These are phyloP conservation scores for Tragelaphus buxtoni DNA, from an alignment of 2,113 vertebrate species.

Conservation along the genomic window DNA sequence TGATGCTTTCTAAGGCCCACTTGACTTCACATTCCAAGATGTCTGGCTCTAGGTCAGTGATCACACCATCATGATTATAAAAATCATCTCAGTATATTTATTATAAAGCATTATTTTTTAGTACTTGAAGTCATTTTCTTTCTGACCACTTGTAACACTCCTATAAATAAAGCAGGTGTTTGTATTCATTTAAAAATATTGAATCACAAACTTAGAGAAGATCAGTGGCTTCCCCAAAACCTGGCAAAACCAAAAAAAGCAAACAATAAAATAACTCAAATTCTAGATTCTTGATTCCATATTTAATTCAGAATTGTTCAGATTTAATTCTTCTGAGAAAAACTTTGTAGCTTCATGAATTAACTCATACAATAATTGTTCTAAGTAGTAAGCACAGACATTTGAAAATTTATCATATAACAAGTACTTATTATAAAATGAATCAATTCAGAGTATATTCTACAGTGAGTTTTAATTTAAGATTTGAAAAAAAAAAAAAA, in stretches of 20 bases:
- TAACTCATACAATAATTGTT: background rate
- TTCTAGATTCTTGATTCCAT: background rate
- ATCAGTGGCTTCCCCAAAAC: background rate
- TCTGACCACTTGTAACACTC: background rate
- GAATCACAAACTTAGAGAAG: background rate
- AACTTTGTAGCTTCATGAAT: background rate
- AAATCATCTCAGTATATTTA: background rate
- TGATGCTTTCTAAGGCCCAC: no score
- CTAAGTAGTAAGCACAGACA: background rate
- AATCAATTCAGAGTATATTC: accelerated
- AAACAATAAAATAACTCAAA: background rate
- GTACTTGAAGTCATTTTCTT: background rate
- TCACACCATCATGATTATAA: background rate
- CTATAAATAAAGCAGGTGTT: background rate
- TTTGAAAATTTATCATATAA: background rate
- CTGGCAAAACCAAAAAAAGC: background rate
- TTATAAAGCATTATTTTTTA: background rate
- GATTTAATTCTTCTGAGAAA: background rate
- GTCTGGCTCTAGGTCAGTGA: no score
- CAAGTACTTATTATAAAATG: background rate
- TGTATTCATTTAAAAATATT: background rate
- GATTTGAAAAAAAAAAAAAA: background rate
- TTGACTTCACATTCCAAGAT: no score
- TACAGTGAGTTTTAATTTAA: background rate
- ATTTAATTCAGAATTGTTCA: background rate